These are phyloP conservation scores for Ferrisia virgata DNA, from an alignment of 2,888 invertebrate genomes.

Conservation along the genomic window DNA sequence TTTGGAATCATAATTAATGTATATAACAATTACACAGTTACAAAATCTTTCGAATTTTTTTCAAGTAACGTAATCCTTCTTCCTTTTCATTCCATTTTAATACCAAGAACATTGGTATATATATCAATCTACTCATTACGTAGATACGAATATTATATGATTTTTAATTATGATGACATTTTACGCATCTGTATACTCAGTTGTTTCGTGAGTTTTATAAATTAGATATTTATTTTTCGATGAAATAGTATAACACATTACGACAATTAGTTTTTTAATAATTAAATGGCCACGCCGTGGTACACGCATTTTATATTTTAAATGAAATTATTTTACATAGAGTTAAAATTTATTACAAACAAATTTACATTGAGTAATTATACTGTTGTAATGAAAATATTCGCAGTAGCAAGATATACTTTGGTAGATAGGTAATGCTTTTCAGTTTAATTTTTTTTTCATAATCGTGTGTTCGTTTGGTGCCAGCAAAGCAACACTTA, in stretches of 20 bases:
- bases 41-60: no score
- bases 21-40: no score
- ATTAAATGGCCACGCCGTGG: not conserved
- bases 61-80: no score
- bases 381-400: not conserved
- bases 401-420: no score
- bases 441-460: not conserved
- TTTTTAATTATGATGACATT: not conserved
- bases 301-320: slow-evolving; percentile 11
- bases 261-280: not conserved
- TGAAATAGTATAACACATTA: not conserved
- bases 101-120: not conserved
- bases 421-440: no score
- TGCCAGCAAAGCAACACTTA: not conserved
- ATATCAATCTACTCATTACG: not conserved
- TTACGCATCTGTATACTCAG: not conserved
- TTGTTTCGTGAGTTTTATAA: not conserved
- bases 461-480: not conserved
- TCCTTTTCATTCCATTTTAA: not conserved
- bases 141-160: not conserved
- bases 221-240: not conserved
- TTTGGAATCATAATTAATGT: no score
- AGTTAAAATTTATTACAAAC: not conserved
- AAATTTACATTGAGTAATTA: not conserved
- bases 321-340: not conserved